A percentile compares a stretch with the other conserved stretches of the same genome.
Conservation (phyloP, 2,113 vertebrate species). For the Dolichotis patagonum region DNA sequence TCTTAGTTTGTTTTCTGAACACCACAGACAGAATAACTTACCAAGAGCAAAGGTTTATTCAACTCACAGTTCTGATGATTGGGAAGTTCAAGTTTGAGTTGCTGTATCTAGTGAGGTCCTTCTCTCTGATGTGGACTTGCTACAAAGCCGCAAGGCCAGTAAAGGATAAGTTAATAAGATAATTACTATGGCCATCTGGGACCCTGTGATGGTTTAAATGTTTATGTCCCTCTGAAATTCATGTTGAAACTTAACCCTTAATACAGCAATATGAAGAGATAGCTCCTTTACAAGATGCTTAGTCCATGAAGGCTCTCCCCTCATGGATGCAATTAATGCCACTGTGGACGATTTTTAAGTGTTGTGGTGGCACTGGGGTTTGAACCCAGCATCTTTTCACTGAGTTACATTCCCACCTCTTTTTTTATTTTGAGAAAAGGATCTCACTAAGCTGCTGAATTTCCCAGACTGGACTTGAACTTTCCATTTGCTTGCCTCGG, state of each 20-base stretch:
- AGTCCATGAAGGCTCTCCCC: neutral
- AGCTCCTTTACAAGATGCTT: neutral
- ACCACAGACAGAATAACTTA: neutral
- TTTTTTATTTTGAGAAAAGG: neutral
- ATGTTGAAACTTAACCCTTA: neutral
- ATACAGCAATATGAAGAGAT: neutral
- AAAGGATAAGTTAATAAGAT: neutral
- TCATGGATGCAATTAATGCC: neutral
- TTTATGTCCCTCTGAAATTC: neutral
- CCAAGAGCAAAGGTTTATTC: neutral
- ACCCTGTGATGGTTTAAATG: neutral
- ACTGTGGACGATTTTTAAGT: neutral
- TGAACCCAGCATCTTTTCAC: neutral
- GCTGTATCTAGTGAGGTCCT: neutral
- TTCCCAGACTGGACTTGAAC: neutral
- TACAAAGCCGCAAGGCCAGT: neutral
- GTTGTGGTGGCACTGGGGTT: neutral
- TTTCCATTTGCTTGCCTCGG: neutral
- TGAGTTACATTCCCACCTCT: neutral
- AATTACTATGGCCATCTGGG: neutral
- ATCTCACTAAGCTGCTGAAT: neutral
- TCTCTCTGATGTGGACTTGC: neutral
- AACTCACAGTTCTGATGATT: neutral
- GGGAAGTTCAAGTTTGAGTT: neutral
- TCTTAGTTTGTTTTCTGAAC: neutral